Base-by-base conservation (phyloP, 2,888 invertebrate species). In the Arge pagana region DNA sequence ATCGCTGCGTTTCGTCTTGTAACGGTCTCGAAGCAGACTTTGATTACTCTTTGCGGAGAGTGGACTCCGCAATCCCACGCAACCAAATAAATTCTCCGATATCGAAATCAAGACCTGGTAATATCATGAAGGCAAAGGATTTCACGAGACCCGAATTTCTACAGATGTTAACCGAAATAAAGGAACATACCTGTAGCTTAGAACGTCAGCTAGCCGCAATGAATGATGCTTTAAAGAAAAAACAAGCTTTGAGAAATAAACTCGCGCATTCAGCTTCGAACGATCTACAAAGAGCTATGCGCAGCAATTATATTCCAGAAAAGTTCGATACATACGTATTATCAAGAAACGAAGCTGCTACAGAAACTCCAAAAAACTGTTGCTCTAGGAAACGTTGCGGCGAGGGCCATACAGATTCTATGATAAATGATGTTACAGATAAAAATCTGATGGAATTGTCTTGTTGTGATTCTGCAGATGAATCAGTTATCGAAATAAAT, bases 131-230 rank as follows among this genome's bases (percentile, higher is more conserved):
- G 13, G 48, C 39, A 11, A 48, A n/a, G n/a, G 60, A 60, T 43
- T 31, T 58, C 10, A 56, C 58, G 4, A 53, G 54, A 11, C 56
- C 58, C 4, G 55, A 62, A 52, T 60, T 60, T 23, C 51, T 60
- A 0, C 31, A 45, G 19, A 53, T 62, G 48, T 54, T 67, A 10
- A 55, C 50, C 3, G 66, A 67, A 19, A 57, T 68, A 10, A 63
- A 60, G 21, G 55, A 62, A 13, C 53, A 61, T 4, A 60, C 62
- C 1, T 52, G 49, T 26, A 54, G 53, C 10, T 56, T 67, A 13
- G 59, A 66, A 26, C 50, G 59, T 28, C 53, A 63, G 36, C 50
- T 64, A 16, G 49, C 49, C 3, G 31, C 52, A 4, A 55, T 63
- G 48, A 63, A 64, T 18, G 55, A 51, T 15, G 48, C 39, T 4